Conservation (phyloP, 2,797 vertebrate genomes). For the Anguilla obscura region DNA sequence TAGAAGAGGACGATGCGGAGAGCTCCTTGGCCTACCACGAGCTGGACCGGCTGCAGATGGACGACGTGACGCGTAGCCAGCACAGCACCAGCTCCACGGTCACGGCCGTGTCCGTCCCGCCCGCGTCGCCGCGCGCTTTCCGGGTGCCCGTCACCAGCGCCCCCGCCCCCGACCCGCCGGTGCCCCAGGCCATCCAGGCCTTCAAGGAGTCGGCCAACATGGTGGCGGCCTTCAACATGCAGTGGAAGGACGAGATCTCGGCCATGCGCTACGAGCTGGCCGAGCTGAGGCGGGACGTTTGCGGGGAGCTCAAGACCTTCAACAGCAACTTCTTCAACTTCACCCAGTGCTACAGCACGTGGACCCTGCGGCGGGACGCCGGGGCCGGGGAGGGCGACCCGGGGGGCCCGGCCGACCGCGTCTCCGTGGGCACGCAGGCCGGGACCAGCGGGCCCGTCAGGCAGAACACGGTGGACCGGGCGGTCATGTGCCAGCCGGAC, state of each 20-base stretch:
- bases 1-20: slow-evolving; percentile 80
- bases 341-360: slow-evolving; percentile 83
- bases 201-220: slow-evolving; percentile 82
- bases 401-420: slow-evolving; percentile 70
- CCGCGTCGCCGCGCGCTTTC: slow-evolving; percentile 73
- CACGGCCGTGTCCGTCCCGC: slow-evolving; percentile 78
- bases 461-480: slow-evolving; percentile 76
- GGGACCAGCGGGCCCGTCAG: slow-evolving; percentile 71
- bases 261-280: slow-evolving; percentile 81
- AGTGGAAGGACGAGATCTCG: slow-evolving; percentile 83
- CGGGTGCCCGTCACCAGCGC: slow-evolving; percentile 65
- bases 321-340: slow-evolving; percentile 86
- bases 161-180: slow-evolving; percentile 65
- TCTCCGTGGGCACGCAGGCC: slow-evolving; percentile 78
- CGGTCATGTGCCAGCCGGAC: slow-evolving; percentile 81
- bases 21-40: slow-evolving; percentile 81
- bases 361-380: slow-evolving; percentile 77
- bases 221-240: slow-evolving; percentile 80
- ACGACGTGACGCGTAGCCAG: slow-evolving; percentile 77
- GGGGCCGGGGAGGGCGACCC: slow-evolving; percentile 37
- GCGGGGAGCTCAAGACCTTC: slow-evolving; percentile 79
- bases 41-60: slow-evolving; percentile 75
- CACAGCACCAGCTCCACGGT: slow-evolving; percentile 83
- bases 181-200: slow-evolving; percentile 80
- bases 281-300: slow-evolving; percentile 77